Evolutionary conservation across 2,113 vertebrate species (phyloP).

Genomic region (Brachyhypopomus gauderio): DNA sequence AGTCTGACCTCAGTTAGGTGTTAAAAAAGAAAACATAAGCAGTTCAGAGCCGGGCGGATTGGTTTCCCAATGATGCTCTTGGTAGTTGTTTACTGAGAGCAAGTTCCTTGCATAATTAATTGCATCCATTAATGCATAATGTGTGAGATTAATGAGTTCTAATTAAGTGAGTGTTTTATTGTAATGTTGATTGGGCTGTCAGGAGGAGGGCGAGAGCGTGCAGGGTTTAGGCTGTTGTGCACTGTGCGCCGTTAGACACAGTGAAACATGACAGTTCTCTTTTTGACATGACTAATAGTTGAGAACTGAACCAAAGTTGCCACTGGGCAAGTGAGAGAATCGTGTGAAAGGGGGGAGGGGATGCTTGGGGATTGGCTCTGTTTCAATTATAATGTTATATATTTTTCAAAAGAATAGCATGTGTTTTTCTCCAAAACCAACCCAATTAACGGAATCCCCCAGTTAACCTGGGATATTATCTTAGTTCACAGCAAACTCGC

Average conservation of each 20-base stretch:
- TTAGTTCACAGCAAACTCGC: too few species aligned
- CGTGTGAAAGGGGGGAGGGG: too few species aligned
- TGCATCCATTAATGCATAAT: constrained; percentile 64
- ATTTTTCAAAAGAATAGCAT: too few species aligned
- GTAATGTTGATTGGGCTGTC: constrained; percentile 64
- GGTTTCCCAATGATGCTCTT: constrained; percentile 33
- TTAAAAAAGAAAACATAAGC: background rate
- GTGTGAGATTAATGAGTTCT: constrained; percentile 67
- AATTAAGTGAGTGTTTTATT: constrained; percentile 67
- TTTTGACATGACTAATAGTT: background rate
- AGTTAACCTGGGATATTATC: too few species aligned
- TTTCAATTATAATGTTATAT: too few species aligned
- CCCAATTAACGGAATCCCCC: too few species aligned
- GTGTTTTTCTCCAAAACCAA: too few species aligned
- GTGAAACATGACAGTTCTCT: constrained; percentile 33
- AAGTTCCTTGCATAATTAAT: constrained; percentile 69
- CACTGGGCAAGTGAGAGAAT: too few species aligned
- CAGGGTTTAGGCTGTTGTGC: constrained; percentile 63
- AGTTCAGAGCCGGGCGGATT: constrained; percentile 11
- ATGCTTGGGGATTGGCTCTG: too few species aligned
- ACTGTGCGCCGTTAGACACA: constrained; percentile 57
- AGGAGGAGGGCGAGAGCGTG: constrained; percentile 38
- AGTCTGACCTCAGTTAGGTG: background rate
- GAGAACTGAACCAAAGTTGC: background rate
- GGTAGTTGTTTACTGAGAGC: constrained; percentile 65